A percentile compares a stretch with the other conserved stretches of the same genome.
Conservation (phyloP, 2,113 vertebrate genomes). For the Phaethon lepturus region DNA sequence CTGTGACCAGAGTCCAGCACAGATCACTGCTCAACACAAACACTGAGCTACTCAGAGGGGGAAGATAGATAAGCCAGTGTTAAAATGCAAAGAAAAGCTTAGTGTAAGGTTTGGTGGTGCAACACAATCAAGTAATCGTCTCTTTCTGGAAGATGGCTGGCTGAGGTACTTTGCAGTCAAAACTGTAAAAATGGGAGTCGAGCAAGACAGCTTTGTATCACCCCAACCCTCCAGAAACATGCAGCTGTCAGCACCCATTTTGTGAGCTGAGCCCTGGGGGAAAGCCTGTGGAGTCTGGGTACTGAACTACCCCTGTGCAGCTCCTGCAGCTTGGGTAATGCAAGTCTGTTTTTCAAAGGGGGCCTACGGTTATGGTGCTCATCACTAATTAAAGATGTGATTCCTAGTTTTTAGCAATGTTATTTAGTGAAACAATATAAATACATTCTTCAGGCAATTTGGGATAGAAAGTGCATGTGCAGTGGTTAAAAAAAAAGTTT, state of each 20-base stretch:
- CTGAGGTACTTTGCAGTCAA: not conserved
- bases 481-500: not conserved
- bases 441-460: not conserved
- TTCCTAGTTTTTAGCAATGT: not conserved
- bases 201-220: not conserved
- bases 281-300: no score
- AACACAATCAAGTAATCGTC: not conserved
- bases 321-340: accelerated
- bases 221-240: not conserved
- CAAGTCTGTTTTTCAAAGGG: not conserved
- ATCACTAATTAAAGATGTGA: no score
- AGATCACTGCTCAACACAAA: not conserved
- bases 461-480: conserved; percentile 57
- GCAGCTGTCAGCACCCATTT: no score
- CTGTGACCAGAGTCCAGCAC: accelerated
- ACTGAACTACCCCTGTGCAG: accelerated
- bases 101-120: not conserved
- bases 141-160: not conserved
- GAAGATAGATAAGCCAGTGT: no score
- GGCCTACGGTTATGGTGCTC: no score
- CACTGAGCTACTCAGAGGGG: accelerated
- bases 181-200: accelerated
- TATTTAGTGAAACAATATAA: not conserved
- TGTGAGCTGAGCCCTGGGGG: accelerated
- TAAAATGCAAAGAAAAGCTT: not conserved